Conservation (phyloP, 1,140 invertebrate genomes). For the Pollicipes pollicipes region DNA sequence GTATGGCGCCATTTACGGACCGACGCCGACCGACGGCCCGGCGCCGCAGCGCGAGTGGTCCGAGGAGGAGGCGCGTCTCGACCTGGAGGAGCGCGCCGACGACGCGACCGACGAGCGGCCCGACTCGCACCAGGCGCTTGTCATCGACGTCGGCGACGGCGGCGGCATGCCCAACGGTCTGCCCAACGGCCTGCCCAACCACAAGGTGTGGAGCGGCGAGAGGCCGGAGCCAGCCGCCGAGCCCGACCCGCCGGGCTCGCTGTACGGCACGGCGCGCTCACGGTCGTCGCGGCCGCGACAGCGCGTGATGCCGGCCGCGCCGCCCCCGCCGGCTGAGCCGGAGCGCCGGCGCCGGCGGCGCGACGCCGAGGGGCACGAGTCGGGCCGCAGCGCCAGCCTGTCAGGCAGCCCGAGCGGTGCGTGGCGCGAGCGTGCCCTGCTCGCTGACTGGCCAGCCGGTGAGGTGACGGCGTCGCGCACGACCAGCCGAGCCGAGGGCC, state of each 20-base stretch:
- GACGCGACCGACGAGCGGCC: slow-evolving; percentile 27
- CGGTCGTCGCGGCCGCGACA: slow-evolving; percentile 44
- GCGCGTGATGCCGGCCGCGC: slow-evolving; percentile 51
- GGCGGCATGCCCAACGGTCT: neutral
- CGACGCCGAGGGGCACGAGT: neutral
- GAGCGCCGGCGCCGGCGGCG: too few relatives aligned
- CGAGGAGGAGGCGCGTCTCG: slow-evolving; percentile 12
- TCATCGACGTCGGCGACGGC: neutral
- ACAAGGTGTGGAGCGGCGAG: slow-evolving; percentile 32
- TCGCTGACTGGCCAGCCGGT: too few relatives aligned
- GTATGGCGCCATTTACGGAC: slow-evolving; percentile 17
- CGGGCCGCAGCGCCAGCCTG: neutral
- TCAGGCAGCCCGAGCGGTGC: neutral
- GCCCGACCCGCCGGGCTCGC: slow-evolving; percentile 13
- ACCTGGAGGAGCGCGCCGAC: slow-evolving; percentile 40
- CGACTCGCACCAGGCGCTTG: neutral
- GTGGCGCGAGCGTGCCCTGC: neutral
- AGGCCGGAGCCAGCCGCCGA: slow-evolving; percentile 33
- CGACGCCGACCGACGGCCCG: slow-evolving; percentile 12
- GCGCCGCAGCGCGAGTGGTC: slow-evolving; percentile 5
- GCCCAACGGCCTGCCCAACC: too few relatives aligned
- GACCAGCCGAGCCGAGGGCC: too few relatives aligned
- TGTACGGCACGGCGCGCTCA: slow-evolving; percentile 18
- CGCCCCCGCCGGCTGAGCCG: slow-evolving; percentile 41
- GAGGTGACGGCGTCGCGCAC: too few relatives aligned